Evolutionary conservation across 2,113 vertebrate species (phyloP), one percentile per base, ranked within the genome.

Genomic region (Saccopteryx leptura): DNA sequence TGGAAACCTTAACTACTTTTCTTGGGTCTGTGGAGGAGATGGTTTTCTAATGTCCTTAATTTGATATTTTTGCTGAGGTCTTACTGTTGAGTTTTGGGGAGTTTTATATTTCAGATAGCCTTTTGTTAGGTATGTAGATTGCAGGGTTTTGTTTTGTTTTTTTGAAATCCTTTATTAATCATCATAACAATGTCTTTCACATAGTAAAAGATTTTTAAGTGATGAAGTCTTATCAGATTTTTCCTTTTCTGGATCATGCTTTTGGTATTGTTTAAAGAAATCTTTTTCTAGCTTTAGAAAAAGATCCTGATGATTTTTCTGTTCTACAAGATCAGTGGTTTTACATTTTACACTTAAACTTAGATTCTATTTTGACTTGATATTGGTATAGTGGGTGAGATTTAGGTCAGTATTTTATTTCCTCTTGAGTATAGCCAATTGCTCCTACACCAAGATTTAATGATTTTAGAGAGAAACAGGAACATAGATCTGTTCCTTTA

Each of bases 201-300:
- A 63, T 23, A 82, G 33, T 75, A 88, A 68, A 81, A 82, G 24
- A 68, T 69, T 86, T 75, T 91, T n/a, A 39, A 61, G 63, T 88
- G 82, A n/a, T 76, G n/a, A 74, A 39, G 52, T 88, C 18, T 66
- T 66, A 52, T 75, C 15, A 75, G 4, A 50, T 78, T 69, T 85
- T 89, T 95, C 33, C 33, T 80, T 80, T 46, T 48, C 17, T 80
- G 26, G 54, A 33, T 58, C 60, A 56, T 82, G 23, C 4, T 85
- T 87, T 92, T 88, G 14, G 19, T 92, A 11, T 81, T 66, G 65
- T 66, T 74, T 74, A 80, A 72, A 71, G 65, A 80, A 90, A 39
- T 39, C 18, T 65, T 60, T 87, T 78, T 26, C 88, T 75, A 33
- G 7, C 6, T 33, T n/a, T 82, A 39, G 39, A 39, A 39, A 39